Conservation (phyloP, 1,140 invertebrate species). For the Spodoptera frugiperda region DNA sequence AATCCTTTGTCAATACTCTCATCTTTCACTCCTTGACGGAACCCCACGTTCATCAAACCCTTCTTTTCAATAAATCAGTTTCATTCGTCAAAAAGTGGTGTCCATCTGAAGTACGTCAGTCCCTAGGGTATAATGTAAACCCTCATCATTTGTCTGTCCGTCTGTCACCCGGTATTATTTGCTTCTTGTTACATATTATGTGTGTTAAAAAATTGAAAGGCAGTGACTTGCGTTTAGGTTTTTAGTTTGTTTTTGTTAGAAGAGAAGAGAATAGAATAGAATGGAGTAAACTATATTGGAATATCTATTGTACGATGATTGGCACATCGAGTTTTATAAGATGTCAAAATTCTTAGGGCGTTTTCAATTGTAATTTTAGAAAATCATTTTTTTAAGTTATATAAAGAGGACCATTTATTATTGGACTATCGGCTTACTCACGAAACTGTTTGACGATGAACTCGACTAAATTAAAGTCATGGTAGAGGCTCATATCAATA, state of each 20-base stretch:
- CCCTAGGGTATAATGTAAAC: constrained; percentile 8
- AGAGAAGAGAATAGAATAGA: no score
- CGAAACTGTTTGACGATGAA: no score
- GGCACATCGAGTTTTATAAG: no score
- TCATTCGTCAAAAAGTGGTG: neutral
- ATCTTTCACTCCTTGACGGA: neutral
- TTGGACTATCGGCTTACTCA: no score
- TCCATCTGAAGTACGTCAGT: neutral
- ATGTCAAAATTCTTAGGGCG: no score
- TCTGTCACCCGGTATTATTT: constrained; percentile 24
- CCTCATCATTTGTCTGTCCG: constrained; percentile 27
- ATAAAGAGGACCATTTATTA: no score
- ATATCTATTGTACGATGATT: no score
- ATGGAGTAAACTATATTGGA: no score
- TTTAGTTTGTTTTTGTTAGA: neutral
- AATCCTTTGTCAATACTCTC: constrained; percentile 23
- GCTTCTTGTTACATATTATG: constrained; percentile 9
- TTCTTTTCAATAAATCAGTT: constrained; percentile 8
- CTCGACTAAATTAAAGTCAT: no score
- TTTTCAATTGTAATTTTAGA: no score
- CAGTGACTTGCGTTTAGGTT: constrained; percentile 11
- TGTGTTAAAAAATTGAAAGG: neutral
- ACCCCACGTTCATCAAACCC: constrained; percentile 8
- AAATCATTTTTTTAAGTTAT: no score
- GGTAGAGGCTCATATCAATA: no score